phyloP scores from a whole-genome alignment of 2,113 vertebrate genomes.

The Callionymus lyra region DNA sequence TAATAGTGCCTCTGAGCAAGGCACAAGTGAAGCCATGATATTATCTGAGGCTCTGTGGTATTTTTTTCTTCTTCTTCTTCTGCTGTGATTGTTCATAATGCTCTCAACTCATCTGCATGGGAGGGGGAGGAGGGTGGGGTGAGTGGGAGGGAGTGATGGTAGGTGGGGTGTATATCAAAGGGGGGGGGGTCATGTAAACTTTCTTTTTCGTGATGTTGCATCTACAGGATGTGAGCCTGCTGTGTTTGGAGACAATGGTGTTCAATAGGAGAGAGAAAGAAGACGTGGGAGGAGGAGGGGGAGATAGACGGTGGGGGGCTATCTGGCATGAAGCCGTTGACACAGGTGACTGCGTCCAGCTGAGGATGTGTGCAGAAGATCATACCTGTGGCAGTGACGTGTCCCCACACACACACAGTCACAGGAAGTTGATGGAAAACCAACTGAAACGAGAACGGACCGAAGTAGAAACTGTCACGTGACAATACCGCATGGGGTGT shows the following conservation, averaged over 20 bases:
- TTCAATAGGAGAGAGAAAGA: no score
- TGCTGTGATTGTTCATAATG: slow-evolving; percentile 8
- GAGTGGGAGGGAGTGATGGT: background rate
- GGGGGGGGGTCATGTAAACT: slow-evolving; percentile 13
- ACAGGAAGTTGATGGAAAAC: slow-evolving; percentile 5
- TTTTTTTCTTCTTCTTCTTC: slow-evolving; percentile 21
- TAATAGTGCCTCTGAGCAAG: slow-evolving; percentile 47
- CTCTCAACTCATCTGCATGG: slow-evolving; percentile 34
- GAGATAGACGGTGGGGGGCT: background rate
- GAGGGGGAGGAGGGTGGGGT: background rate
- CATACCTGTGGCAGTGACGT: background rate
- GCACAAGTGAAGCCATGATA: slow-evolving; percentile 52
- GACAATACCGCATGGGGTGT: slow-evolving; percentile 9
- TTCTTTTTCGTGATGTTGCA: slow-evolving; percentile 17
- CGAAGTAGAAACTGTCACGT: slow-evolving; percentile 5
- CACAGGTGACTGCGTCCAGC: slow-evolving; percentile 14
- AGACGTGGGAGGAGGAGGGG: no score
- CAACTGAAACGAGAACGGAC: slow-evolving; percentile 10
- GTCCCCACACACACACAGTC: slow-evolving; percentile 7
- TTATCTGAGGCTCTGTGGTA: slow-evolving; percentile 25
- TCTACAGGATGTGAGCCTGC: slow-evolving; percentile 32
- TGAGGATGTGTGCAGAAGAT: background rate
- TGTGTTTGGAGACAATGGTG: slow-evolving; percentile 16
- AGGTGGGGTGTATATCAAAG: no score
- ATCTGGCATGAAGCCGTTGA: slow-evolving; percentile 1